Conservation (phyloP, 2,113 vertebrate genomes). For the Mesocricetus auratus region DNA sequence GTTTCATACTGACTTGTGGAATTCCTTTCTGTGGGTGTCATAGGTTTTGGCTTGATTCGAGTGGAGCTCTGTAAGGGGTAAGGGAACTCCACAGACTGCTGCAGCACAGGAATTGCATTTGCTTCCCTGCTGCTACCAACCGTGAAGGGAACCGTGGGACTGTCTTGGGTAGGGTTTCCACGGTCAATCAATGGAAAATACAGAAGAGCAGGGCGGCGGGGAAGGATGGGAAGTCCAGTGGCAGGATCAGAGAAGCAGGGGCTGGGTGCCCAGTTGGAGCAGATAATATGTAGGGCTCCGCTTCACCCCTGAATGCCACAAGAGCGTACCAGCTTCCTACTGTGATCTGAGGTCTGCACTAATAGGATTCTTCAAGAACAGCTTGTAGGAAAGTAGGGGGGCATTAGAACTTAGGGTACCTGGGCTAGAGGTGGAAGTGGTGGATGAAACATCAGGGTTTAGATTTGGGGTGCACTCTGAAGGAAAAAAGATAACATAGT, state of each 20-base stretch:
- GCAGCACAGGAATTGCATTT: background rate
- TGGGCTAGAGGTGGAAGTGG: background rate
- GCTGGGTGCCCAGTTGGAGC: background rate
- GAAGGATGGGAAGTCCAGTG: background rate
- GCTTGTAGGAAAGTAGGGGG: background rate
- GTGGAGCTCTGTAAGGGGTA: background rate
- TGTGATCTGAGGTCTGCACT: background rate
- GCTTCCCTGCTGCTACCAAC: background rate
- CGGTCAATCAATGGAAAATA: background rate
- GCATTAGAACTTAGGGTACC: background rate
- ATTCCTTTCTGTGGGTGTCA: background rate
- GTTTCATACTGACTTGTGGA: background rate
- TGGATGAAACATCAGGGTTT: background rate
- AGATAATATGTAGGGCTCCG: background rate
- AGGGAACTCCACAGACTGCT: background rate
- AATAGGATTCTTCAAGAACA: background rate
- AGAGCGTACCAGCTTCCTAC: background rate
- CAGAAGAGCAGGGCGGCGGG: background rate
- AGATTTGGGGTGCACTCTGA: background rate
- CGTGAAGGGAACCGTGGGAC: background rate
- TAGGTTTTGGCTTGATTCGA: background rate
- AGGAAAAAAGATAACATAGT: no score
- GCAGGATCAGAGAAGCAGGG: background rate
- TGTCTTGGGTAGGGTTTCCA: background rate
- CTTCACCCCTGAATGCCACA: background rate